A percentile compares a stretch with the other conserved stretches of the same genome.
Conservation (phyloP, 2,113 vertebrate species). For the Melanocharis versteri region DNA sequence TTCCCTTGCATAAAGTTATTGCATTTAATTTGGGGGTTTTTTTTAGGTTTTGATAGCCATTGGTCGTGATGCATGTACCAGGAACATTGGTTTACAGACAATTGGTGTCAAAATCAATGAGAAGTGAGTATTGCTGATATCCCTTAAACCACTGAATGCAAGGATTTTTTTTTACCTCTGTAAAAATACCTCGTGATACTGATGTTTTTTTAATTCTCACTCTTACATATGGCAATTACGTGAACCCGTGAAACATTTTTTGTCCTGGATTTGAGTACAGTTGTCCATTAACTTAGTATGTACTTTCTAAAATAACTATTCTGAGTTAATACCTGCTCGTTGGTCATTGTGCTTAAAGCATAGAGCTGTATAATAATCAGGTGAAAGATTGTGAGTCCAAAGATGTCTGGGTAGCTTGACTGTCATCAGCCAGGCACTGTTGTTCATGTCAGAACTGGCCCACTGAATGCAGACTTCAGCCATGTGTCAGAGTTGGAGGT, state of each 20-base stretch:
- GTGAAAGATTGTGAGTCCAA: background rate
- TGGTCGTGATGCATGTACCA: constrained; percentile 90
- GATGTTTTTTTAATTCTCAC: background rate
- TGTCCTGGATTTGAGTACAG: background rate
- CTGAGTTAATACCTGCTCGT: background rate
- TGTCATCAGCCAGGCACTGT: background rate
- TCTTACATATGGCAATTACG: background rate
- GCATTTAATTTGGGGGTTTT: background rate
- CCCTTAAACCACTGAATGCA: background rate
- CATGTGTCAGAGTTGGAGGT: background rate
- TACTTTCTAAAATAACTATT: background rate
- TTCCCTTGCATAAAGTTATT: background rate
- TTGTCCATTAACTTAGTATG: background rate
- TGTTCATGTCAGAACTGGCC: background rate
- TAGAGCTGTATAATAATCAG: background rate
- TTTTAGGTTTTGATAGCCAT: constrained; percentile 89
- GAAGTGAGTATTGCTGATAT: constrained; percentile 76
- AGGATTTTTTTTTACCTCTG: background rate
- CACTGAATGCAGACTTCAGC: background rate
- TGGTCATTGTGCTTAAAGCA: background rate
- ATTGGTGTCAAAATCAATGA: constrained; percentile 85
- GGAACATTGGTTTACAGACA: constrained; percentile 86
- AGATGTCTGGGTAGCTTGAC: background rate
- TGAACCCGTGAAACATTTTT: background rate
- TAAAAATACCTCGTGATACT: background rate